phyloP scores from a whole-genome alignment of 2,113 vertebrate genomes.

The Gallinago jamesoni region DNA sequence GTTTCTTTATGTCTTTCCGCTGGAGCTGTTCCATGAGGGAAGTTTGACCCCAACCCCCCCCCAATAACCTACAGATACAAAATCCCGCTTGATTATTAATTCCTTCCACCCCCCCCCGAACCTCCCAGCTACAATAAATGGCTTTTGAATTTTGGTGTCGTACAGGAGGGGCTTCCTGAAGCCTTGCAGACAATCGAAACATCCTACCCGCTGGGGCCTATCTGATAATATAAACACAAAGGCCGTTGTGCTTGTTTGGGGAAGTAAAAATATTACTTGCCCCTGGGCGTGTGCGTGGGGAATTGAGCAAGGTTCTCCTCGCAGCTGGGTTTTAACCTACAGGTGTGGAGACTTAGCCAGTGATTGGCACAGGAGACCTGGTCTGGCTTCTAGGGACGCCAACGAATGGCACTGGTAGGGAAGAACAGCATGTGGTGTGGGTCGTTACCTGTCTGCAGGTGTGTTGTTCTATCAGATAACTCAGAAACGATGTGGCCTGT shows the following conservation, averaged over 20 bases:
- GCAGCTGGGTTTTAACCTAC: neutral
- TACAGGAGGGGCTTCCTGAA: neutral
- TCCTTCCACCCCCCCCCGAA: too few species aligned
- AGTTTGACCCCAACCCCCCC: neutral
- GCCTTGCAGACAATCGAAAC: neutral
- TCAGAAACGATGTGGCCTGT: neutral
- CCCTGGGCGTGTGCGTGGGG: neutral
- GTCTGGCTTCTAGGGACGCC: neutral
- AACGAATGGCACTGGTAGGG: neutral
- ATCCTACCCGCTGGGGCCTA: neutral
- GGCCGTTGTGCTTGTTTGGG: neutral
- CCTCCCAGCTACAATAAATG: neutral
- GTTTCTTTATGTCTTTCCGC: neutral
- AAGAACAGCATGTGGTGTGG: accelerated
- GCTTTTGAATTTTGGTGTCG: neutral
- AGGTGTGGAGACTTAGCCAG: neutral
- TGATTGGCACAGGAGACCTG: neutral
- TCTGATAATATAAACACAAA: neutral
- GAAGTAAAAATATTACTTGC: neutral
- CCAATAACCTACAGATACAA: neutral
- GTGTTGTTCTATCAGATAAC: neutral
- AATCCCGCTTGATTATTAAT: neutral
- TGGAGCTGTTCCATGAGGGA: neutral
- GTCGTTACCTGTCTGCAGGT: neutral
- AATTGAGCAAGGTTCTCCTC: neutral